Base-by-base conservation (phyloP, 2,888 invertebrate genomes). In the Monopis laevigella region DNA sequence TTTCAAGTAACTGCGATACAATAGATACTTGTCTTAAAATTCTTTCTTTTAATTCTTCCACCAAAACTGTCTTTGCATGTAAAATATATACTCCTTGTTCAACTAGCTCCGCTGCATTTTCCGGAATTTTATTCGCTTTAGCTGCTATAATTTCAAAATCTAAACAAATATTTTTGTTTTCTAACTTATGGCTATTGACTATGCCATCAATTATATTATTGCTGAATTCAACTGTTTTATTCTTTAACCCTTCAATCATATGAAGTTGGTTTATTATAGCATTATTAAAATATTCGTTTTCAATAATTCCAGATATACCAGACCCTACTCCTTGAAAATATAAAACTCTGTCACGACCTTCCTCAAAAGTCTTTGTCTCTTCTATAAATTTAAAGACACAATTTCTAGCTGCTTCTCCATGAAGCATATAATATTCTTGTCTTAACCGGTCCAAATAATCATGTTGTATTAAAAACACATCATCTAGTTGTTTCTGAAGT, bases 21-120 rank as follows among this genome's bases (percentile, higher is more conserved):
- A 87, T 84, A 49, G 82, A 75, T 10, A 92, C 66, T 53, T 89
- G 87, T 14, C 78, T 68, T 43, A 86, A 73, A 44, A 95, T 92
- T 52, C 88, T 84, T 51, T 87, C 86, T 41, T 85, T 87, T 26
- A 94, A 73, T 41, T 82, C 74, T 43, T 85, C 82, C 56, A 96
- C 84, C 44, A 89, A 82, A 24, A 83, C 84, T 3, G 89, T 88
- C 52, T 90, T 88, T 0, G 91, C 93, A 49, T 87, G 82, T 49
- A 92, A 82, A 81, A 96, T 92, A 61, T 91, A 93, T 41, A 87
- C 82, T 19, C 91, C 90, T 66, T 90, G 86, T 47, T 88, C 90
- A 51, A 96, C 85, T 19, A 96, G 74, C 54, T 95, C 92, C 51
- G 88, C 89, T 0, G 94, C 93, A 27, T 88, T 88, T 47, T 83